Conservation (phyloP, 2,888 invertebrate genomes). For the Drosophila nigricruria region DNA sequence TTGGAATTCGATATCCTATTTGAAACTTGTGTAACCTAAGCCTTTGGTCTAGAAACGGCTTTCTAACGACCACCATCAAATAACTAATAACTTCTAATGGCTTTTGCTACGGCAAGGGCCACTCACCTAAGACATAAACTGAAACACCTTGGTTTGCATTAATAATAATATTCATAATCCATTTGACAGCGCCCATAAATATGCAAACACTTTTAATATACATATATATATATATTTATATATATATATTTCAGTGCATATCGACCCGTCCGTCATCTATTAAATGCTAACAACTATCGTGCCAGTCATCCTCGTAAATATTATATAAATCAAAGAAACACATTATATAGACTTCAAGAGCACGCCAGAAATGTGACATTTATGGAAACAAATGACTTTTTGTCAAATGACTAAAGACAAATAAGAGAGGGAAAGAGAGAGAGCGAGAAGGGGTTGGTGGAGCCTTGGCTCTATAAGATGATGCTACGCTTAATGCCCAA, state of each 20-base stretch:
- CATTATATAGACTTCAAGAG: conserved; percentile 59
- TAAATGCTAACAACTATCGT: conserved; percentile 39
- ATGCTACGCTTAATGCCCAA: conserved; percentile 15
- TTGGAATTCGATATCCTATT: background rate
- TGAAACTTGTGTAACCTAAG: conserved; percentile 13
- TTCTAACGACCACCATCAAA: conserved; percentile 39
- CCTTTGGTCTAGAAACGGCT: conserved; percentile 28
- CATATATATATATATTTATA: background rate
- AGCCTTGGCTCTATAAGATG: background rate
- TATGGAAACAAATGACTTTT: conserved; percentile 73
- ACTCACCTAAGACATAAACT: conserved; percentile 22
- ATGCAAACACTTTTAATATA: conserved; percentile 44
- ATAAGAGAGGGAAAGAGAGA: background rate
- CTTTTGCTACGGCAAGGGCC: conserved; percentile 31
- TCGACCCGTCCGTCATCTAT: conserved; percentile 38
- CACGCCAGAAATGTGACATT: conserved; percentile 61
- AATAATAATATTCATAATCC: conserved; percentile 43
- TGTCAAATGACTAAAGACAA: conserved; percentile 48
- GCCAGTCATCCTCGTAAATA: conserved; percentile 48
- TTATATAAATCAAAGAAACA: conserved; percentile 65
- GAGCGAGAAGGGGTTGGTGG: background rate
- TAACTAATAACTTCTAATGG: conserved; percentile 62
- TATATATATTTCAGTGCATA: conserved; percentile 20
- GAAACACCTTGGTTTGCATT: conserved; percentile 20
- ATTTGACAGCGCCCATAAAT: conserved; percentile 51